phyloP scores from a whole-genome alignment of 2,888 invertebrate genomes.

The Synanthedon vespiformis region DNA sequence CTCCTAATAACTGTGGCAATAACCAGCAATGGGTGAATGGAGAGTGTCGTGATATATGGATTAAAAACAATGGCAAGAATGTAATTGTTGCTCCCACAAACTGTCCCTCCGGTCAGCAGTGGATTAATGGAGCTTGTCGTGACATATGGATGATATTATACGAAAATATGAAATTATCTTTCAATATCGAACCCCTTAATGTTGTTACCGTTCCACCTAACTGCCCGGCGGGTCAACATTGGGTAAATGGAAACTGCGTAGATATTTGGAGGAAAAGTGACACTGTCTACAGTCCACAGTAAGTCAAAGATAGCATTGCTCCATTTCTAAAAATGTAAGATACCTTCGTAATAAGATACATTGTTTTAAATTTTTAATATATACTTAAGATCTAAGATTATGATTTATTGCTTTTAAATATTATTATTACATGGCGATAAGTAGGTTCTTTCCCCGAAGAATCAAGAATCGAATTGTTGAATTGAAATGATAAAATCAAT shows the following conservation, averaged over 20 bases:
- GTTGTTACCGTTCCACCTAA: slow-evolving; percentile 8
- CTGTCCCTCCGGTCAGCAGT: slow-evolving; percentile 9
- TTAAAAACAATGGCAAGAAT: slow-evolving; percentile 1
- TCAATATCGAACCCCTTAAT: neutral
- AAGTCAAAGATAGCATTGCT: neutral
- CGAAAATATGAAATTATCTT: neutral
- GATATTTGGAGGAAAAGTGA: slow-evolving; percentile 8
- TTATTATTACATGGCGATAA: too few species aligned
- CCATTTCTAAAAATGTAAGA: too few species aligned
- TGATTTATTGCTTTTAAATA: too few species aligned
- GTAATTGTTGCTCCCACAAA: slow-evolving; percentile 8
- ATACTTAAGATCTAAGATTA: too few species aligned
- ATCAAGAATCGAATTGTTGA: too few species aligned
- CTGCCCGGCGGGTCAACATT: slow-evolving; percentile 9
- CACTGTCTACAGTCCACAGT: neutral
- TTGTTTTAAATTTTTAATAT: too few species aligned
- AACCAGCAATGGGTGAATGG: slow-evolving; percentile 19
- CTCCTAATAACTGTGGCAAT: slow-evolving; percentile 19
- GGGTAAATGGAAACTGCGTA: slow-evolving; percentile 10
- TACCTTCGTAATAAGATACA: too few species aligned
- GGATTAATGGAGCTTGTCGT: slow-evolving; percentile 10
- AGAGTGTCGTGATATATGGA: slow-evolving; percentile 13
- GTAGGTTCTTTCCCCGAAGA: too few species aligned
- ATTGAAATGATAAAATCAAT: too few species aligned
- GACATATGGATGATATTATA: slow-evolving; percentile 6